phyloP scores from a whole-genome alignment of 2,797 vertebrate species.

The Agapornis canus region DNA sequence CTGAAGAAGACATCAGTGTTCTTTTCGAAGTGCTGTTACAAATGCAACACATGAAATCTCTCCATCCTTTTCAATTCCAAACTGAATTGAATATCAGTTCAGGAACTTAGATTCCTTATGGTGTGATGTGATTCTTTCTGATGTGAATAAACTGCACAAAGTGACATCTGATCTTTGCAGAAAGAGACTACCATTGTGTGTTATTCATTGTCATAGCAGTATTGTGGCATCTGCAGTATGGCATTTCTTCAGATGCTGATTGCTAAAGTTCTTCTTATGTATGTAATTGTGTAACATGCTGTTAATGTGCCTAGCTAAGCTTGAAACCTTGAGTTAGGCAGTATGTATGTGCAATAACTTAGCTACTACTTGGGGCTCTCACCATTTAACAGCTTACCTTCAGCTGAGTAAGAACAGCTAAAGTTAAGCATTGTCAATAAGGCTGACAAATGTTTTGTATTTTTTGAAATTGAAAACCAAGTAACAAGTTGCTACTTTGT shows the following conservation, averaged over 20 bases:
- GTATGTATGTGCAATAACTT: neutral
- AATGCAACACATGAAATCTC: neutral
- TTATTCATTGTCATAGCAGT: neutral
- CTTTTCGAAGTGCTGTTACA: neutral
- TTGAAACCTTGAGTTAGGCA: neutral
- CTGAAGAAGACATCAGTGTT: neutral
- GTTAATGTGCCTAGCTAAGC: neutral
- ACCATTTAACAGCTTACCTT: neutral
- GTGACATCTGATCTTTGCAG: neutral
- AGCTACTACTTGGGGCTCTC: neutral
- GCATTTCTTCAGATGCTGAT: neutral
- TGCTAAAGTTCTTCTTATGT: neutral
- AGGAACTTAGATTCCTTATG: neutral
- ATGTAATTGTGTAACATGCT: neutral
- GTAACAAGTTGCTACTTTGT: neutral
- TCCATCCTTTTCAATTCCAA: neutral
- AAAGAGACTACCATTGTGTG: neutral
- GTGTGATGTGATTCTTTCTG: neutral
- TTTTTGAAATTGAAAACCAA: neutral
- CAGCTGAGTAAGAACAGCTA: neutral
- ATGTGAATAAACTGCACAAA: neutral
- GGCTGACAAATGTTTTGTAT: neutral
- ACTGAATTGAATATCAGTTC: neutral
- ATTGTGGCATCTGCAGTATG: neutral
- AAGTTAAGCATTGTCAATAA: neutral